phyloP scores from a whole-genome alignment of 2,888 invertebrate species.

The Rhagonycha fulva region DNA sequence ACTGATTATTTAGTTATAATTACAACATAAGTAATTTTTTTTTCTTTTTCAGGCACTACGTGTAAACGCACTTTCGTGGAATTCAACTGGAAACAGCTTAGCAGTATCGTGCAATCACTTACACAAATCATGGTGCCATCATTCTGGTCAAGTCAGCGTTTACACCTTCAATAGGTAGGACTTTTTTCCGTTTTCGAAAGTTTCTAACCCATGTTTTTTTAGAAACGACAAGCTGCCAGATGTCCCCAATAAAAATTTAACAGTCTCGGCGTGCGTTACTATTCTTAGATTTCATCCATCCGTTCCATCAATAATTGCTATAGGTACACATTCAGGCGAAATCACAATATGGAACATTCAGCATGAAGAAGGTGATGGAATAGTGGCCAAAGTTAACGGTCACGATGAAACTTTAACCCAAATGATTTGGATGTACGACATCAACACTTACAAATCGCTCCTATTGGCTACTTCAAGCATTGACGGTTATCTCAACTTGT shows the following conservation, averaged over 20 bases:
- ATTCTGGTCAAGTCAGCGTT: conserved; percentile 46
- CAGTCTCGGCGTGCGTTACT: conserved; percentile 54
- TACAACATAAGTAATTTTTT: too few relatives aligned
- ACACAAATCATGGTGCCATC: conserved; percentile 54
- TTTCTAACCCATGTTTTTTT: conserved; percentile 23
- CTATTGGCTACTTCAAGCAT: conserved; percentile 48
- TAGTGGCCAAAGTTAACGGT: conserved; percentile 39
- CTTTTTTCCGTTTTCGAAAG: not conserved
- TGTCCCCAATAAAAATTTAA: conserved; percentile 44
- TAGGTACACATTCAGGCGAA: conserved; percentile 52
- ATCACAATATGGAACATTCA: conserved; percentile 49
- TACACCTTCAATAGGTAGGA: conserved; percentile 47
- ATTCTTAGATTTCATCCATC: conserved; percentile 56
- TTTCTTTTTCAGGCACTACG: conserved; percentile 26
- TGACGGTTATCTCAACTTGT: conserved; percentile 48
- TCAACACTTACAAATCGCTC: conserved; percentile 41
- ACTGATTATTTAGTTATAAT: too few relatives aligned
- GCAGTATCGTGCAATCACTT: conserved; percentile 47
- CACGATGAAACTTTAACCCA: conserved; percentile 50
- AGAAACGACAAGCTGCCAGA: conserved; percentile 46
- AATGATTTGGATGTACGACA: conserved; percentile 48
- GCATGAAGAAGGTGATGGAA: conserved; percentile 44
- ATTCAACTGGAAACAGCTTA: conserved; percentile 50
- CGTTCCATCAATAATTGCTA: conserved; percentile 57
- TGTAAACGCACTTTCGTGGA: conserved; percentile 50